phyloP scores from a whole-genome alignment of 2,797 vertebrate genomes.

The Adelosebastes latens region DNA sequence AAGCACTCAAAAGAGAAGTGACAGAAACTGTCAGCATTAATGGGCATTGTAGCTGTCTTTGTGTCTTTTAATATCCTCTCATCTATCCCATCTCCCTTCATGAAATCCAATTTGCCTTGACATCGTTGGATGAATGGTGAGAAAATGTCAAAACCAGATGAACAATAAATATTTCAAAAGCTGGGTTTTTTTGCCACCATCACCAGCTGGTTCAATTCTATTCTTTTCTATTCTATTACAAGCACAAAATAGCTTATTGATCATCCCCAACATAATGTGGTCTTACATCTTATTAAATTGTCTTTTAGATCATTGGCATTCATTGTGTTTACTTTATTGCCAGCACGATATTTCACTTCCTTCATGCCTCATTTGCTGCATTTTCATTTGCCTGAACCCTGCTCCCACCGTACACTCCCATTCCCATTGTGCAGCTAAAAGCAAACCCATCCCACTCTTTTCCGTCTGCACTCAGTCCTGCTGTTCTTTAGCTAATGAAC shows the following conservation, averaged over 20 bases:
- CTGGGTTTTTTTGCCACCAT: background rate
- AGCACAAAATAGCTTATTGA: slow-evolving; percentile 28
- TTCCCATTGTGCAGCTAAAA: slow-evolving; percentile 13
- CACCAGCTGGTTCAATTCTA: background rate
- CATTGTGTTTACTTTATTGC: slow-evolving; percentile 51
- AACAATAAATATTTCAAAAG: slow-evolving; percentile 57
- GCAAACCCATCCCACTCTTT: slow-evolving; percentile 16
- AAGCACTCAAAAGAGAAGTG: slow-evolving; percentile 54
- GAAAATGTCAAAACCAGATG: slow-evolving; percentile 57
- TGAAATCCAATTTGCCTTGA: slow-evolving; percentile 58
- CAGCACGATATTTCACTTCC: slow-evolving; percentile 38
- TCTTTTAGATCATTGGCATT: slow-evolving; percentile 44
- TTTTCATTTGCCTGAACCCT: slow-evolving; percentile 50
- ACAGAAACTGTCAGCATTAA: slow-evolving; percentile 58
- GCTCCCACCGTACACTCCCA: slow-evolving; percentile 10
- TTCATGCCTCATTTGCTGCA: slow-evolving; percentile 50
- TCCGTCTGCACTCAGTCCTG: slow-evolving; percentile 29
- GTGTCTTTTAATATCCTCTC: slow-evolving; percentile 53
- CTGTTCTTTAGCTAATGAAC: slow-evolving; percentile 69
- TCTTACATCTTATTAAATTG: slow-evolving; percentile 28
- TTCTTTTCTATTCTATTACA: background rate
- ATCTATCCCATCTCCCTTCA: slow-evolving; percentile 48
- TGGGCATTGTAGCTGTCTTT: slow-evolving; percentile 38
- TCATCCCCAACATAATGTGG: slow-evolving; percentile 16
- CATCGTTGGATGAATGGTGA: slow-evolving; percentile 42